Evolutionary conservation across 1,140 invertebrate genomes (phyloP).

Genomic region (Ctenoplectra terminalis): DNA sequence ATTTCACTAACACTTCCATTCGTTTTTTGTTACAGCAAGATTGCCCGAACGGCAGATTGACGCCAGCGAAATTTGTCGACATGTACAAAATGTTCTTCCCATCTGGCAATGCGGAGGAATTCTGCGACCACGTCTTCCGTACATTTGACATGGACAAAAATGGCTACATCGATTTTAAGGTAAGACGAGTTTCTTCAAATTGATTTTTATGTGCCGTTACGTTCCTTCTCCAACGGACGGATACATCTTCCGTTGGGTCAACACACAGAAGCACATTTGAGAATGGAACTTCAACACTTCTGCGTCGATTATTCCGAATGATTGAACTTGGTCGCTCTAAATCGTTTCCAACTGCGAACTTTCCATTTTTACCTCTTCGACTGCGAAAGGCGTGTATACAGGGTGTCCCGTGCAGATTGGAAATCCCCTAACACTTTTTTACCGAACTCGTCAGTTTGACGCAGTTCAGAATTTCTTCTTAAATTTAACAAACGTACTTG

Average conservation of each 20-base stretch:
- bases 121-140: conserved; percentile 99
- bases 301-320: conserved; percentile 28
- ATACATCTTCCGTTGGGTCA: background rate
- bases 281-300: background rate
- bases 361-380: too few species aligned
- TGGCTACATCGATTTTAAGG: conserved; percentile 98
- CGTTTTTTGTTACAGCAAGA: conserved; percentile 93
- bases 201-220: background rate
- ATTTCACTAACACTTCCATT: background rate
- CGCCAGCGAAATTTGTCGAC: conserved; percentile 99
- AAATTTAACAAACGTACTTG: too few species aligned
- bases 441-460: too few species aligned
- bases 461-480: too few species aligned
- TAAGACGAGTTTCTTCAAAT: conserved; percentile 78
- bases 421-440: too few species aligned
- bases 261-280: background rate
- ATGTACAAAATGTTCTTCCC: conserved; percentile 99
- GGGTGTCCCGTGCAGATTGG: too few species aligned
- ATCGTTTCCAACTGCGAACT: background rate
- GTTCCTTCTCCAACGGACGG: too few species aligned
- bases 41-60: conserved; percentile 98
- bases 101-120: conserved; percentile 98
- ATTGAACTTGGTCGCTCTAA: conserved; percentile 29
- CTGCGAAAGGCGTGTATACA: too few species aligned
- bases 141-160: conserved; percentile 99